Base-by-base conservation (phyloP, 2,888 invertebrate species). In the Leptothorax acervorum region DNA sequence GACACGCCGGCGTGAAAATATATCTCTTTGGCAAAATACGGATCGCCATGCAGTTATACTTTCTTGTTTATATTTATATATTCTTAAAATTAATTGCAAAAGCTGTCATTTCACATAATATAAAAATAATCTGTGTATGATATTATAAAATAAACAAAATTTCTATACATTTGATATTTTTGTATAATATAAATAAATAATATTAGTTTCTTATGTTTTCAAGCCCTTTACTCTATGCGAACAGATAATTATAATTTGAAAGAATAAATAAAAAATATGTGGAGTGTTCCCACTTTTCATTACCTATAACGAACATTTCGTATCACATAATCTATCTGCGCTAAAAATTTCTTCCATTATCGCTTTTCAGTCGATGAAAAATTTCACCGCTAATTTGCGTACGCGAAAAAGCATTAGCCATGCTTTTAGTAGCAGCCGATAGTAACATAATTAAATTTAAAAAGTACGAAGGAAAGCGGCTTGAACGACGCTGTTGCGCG, bases 401-500 rank as follows among this genome's bases (percentile, higher is more conserved):
- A 39, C n/a, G 11, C 5, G 35, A 48, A 60, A 75, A 42, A 63
- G 18, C 42, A 63, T 75, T 82, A 55, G 2, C 23, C 45, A 1
- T 53, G 31, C 63, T 75, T 74, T 82, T 74, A 74, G 28, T 51
- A 18, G 12, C 9, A 45, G 48, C 15, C n/a, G 12, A 53, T 63
- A 75, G 63, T 23, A 60, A 51, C 45, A 45, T 73, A 65, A 71
- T 81, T 53, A 62, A 75, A 31, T 82, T 75, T 74, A 74, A 74
- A 82, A 6, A 3, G 53, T 11, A 12, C 48, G 45, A 63, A 42
- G 42, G 63, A 39, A 28, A 55, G 39, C 23, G 28, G 48, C 55
- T 57, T 55, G 78, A 23, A 65, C n/a, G 12, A 15, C 23, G 51
- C 66, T 35, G 18, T 53, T 28, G 71, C 23, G 28, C 18, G 12